Conservation (phyloP, 2,113 vertebrate species). For the Rattus rattus region DNA sequence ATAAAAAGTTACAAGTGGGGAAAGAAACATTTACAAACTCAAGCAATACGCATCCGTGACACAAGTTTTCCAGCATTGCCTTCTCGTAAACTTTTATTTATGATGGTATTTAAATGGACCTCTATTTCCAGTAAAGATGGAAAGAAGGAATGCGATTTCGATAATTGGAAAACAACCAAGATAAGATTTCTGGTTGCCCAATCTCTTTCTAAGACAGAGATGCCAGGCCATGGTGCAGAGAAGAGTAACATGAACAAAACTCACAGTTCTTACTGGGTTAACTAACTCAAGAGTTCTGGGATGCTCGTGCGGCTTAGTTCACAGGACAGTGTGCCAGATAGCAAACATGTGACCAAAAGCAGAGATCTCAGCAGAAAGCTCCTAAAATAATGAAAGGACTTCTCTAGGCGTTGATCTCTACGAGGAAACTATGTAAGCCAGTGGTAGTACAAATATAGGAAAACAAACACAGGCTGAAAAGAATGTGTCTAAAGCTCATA, state of each 20-base stretch:
- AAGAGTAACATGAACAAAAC: neutral
- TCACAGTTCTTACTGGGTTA: neutral
- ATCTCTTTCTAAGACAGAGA: neutral
- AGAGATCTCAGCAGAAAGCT: neutral
- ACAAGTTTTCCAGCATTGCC: neutral
- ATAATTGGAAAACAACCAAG: neutral
- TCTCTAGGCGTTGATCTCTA: neutral
- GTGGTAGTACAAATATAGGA: neutral
- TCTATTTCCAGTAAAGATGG: neutral
- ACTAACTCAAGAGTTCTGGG: neutral
- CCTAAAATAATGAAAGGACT: neutral
- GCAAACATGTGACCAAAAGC: neutral
- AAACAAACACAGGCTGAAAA: neutral
- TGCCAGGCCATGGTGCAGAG: neutral
- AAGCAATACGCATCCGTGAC: neutral
- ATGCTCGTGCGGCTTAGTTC: neutral
- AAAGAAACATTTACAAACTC: neutral
- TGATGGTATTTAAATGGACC: neutral
- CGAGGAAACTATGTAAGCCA: neutral
- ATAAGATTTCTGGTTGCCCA: neutral
- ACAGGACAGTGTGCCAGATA: neutral
- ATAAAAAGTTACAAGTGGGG: neutral
- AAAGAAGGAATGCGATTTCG: neutral
- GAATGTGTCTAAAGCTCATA: neutral
- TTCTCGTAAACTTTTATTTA: neutral